Percentiles rank a stretch among this genome's conserved stretches.
These are phyloP conservation scores for Heteromurus nitidus DNA, from an alignment of 2,888 invertebrate genomes.

Conservation along the genomic window DNA sequence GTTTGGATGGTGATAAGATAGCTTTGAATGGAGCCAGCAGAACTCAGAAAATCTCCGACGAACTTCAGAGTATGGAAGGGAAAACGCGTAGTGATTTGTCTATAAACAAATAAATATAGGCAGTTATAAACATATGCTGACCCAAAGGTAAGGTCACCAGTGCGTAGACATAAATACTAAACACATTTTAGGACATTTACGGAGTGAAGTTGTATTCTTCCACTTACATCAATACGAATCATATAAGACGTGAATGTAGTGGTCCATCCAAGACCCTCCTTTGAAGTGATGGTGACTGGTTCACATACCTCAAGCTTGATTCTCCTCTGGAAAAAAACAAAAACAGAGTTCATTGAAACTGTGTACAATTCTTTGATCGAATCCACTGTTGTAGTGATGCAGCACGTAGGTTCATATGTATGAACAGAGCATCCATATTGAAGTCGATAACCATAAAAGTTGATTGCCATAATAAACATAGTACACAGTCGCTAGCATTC, in stretches of 20 bases:
- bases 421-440: background rate
- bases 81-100: conserved; percentile 73
- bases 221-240: conserved; percentile 68
- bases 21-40: conserved; percentile 69
- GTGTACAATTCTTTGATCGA: background rate
- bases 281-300: conserved; percentile 70
- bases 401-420: background rate
- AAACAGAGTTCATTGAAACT: background rate
- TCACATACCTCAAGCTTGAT: conserved; percentile 71
- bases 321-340: conserved; percentile 64
- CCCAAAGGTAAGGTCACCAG: background rate
- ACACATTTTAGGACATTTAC: background rate
- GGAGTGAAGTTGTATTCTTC: too few relatives aligned
- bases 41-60: conserved; percentile 72
- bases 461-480: background rate
- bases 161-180: background rate
- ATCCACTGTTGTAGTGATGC: too few relatives aligned
- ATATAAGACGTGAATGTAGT: conserved; percentile 71
- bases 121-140: conserved; percentile 4
- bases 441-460: background rate
- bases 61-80: conserved; percentile 68
- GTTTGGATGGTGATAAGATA: conserved; percentile 71
- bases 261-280: conserved; percentile 67
- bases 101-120: conserved; percentile 33
- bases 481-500: too few relatives aligned